Percentiles rank a stretch among this genome's conserved stretches.
phyloP scores from a whole-genome alignment of 2,888 invertebrate genomes.

The Frankliniella fusca region DNA sequence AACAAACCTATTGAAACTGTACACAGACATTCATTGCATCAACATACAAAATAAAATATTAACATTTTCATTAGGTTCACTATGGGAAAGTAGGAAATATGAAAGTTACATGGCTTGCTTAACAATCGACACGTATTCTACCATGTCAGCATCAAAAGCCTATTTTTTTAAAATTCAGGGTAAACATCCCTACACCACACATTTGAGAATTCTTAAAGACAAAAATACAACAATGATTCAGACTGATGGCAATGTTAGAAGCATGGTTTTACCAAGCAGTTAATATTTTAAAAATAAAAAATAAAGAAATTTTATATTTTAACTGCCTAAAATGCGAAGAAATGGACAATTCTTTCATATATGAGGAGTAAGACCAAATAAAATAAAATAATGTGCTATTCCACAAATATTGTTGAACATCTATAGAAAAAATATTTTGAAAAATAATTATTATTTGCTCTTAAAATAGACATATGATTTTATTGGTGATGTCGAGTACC shows the following conservation, averaged over 20 bases:
- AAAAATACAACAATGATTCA: not conserved
- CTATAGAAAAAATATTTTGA: conserved; percentile 25
- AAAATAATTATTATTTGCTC: conserved; percentile 22
- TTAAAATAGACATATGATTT: conserved; percentile 23
- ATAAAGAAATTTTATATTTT: not conserved
- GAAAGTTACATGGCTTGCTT: not conserved
- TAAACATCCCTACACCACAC: not conserved
- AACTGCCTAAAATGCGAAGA: no score
- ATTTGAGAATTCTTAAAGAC: not conserved
- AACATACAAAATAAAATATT: conserved; percentile 11
- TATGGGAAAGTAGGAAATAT: not conserved
- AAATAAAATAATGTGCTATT: not conserved
- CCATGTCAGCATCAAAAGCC: not conserved
- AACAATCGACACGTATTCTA: not conserved
- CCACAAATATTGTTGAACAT: not conserved
- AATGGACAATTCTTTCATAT: no score
- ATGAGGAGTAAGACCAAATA: not conserved
- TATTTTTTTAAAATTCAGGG: not conserved
- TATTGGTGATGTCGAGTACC: conserved; percentile 24
- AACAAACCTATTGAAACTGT: not conserved
- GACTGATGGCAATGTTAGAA: not conserved
- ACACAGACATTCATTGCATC: not conserved
- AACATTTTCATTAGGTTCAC: not conserved
- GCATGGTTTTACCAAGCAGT: not conserved
- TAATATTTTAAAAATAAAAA: not conserved